Percentiles rank a stretch among this genome's conserved stretches.
phyloP scores from a whole-genome alignment of 2,797 vertebrate species.

The Gila robusta region DNA sequence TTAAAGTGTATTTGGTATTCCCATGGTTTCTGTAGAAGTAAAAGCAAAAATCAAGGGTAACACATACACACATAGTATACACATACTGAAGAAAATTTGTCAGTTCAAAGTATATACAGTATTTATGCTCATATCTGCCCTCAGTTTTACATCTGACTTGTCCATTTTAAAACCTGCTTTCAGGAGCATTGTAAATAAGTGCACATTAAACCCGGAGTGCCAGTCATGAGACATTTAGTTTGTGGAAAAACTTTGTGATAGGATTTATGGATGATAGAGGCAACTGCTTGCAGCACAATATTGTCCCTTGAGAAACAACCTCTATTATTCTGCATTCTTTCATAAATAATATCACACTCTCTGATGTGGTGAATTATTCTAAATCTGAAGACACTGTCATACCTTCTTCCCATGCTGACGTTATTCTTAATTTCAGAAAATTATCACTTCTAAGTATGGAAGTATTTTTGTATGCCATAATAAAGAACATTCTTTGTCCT shows the following conservation, averaged over 20 bases:
- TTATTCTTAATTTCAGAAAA: not conserved
- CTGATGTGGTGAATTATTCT: not conserved
- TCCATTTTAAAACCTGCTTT: not conserved
- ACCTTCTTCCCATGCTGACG: not conserved
- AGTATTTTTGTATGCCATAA: constrained; percentile 58
- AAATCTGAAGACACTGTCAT: not conserved
- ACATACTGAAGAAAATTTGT: not conserved
- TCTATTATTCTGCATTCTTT: not conserved
- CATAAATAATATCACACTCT: too few species aligned
- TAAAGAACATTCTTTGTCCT: constrained; percentile 3
- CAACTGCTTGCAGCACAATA: not conserved
- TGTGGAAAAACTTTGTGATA: constrained; percentile 1
- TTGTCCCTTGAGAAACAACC: not conserved
- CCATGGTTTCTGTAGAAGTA: too few species aligned
- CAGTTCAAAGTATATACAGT: not conserved
- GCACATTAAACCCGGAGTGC: not conserved
- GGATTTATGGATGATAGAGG: not conserved
- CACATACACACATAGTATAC: too few species aligned
- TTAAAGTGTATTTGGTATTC: too few species aligned
- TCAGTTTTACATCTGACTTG: not conserved
- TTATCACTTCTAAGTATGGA: constrained; percentile 34
- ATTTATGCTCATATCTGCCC: not conserved
- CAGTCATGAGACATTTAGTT: not conserved
- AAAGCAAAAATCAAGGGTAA: too few species aligned
- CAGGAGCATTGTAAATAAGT: not conserved